Base-by-base conservation (phyloP, 2,797 vertebrate genomes). In the Manis crassicaudata region DNA sequence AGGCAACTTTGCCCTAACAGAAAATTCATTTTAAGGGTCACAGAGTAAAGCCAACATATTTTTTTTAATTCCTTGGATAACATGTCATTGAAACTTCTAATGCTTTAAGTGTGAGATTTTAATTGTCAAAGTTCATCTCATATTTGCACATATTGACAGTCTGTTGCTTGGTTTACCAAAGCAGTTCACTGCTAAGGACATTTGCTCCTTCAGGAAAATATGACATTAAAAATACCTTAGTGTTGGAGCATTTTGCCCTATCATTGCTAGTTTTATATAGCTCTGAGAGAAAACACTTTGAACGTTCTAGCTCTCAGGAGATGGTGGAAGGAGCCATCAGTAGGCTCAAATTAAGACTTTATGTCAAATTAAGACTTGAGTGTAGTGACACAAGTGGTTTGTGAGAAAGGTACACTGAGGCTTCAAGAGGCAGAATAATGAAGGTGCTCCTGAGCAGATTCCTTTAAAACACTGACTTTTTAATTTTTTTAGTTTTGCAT, bases 361-460 rank as follows among this genome's bases (percentile, higher is more conserved):
- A 72, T 96, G 95, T 97, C 95, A 96, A 0, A 97, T 94, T 95
- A 96, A 95, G 96, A 95, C 85, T 97, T 96, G 96, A 93, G 72
- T 97, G 97, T 97, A 98, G 98, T 97, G 97, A 96, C 92, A 97
- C 77, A n/a, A 94, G 94, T 79, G 95, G 97, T 97, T 97, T 96
- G 95, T 97, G 96, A 97, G 97, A 93, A 96, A 97, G 65, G 54
- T 75, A 72, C 96, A 89, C 90, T 90, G 87, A 27, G 40, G 58
- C 46, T 85, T 95, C 83, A 85, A 97, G 95, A 92, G 88, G 62
- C 95, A 97, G 95, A 97, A 93, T 82, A 60, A 60, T 85, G 79
- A 58, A 96, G 52, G 88, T 87, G 81, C 82, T 97, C 87, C 70
- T 88, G 80, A 70, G 83, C 63, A 85, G 83, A 29, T 27, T 73